Base-by-base conservation (phyloP, 53 echinoderm and acorn worm genomes). In the Paracentrotus lividus region DNA sequence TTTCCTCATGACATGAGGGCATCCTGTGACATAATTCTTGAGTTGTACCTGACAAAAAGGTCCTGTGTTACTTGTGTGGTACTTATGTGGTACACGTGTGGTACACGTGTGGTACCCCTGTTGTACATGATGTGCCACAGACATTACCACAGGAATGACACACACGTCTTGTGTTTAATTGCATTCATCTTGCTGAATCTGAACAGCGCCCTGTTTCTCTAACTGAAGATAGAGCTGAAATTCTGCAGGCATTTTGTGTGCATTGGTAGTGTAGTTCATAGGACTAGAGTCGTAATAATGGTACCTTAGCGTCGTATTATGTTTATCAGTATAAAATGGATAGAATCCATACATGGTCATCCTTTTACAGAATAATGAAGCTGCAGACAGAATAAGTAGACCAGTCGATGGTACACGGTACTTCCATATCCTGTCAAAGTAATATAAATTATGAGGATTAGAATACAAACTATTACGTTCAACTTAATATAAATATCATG, bases 361-460 rank as follows among this genome's bases (percentile, higher is more conserved):
- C 72, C 72, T 38, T 40, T 72, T 40, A 72, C 72, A 72, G 16
- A 72, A 72, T 72, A 72, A 72, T 5, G 72, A 72, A 38, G 72
- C 72, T 40, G 72, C 72, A 16, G 72, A 72, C 27, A 72, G 21
- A 26, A 72, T 36, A 4, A 72, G 72, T 2, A 72, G 40, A 72
- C 72, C 72, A 20, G 72, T 72, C 5, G 72, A 72, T 4, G 72
- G 72, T 3, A 7, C 3, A 16, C 72, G 72, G 18, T 72, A 32
- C 4, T 36, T 72, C 72, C 72, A 72, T 38, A 72, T 72, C 72
- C 72, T 72, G 72, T 69, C 38, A 16, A 36, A 40, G 20, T 20
- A 72, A 36, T 38, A 40, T 3, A 38, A 13, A 72, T 8, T 12
- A 54, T 6, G 64, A 31, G 64, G 10, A 64, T 27, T 29, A 31